Percentiles rank a stretch among this genome's conserved stretches.
Evolutionary conservation across 2,888 invertebrate species (phyloP).

Genomic region (Timandra comae): DNA sequence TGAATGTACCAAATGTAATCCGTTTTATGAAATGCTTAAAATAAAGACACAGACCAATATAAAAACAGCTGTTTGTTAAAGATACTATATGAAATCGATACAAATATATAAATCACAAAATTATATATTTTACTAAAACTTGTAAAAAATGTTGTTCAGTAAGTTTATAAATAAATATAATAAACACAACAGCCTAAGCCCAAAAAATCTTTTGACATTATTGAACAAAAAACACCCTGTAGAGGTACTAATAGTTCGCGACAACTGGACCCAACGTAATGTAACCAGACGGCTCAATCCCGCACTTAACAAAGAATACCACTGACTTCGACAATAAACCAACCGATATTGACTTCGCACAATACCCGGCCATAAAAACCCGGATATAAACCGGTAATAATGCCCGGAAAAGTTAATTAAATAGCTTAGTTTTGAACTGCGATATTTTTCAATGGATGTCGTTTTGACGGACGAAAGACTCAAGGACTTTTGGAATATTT

Average conservation of each 20-base stretch:
- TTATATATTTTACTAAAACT: no score
- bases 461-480: constrained; percentile 27
- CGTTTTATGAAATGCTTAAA: no score
- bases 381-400: constrained; percentile 55
- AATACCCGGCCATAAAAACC: constrained; percentile 56
- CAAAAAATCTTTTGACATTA: no score
- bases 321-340: constrained; percentile 52
- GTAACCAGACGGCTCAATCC: constrained; percentile 11
- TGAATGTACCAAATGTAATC: no score
- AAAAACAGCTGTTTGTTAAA: no score
- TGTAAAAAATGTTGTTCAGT: no score
- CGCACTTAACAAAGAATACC: constrained; percentile 44
- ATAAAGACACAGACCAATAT: no score
- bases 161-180: no score
- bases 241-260: constrained; percentile 14
- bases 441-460: constrained; percentile 53
- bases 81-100: no score
- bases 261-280: constrained; percentile 19
- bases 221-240: neutral
- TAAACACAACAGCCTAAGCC: no score
- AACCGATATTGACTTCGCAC: constrained; percentile 62
- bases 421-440: constrained; percentile 44
- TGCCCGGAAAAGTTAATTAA: constrained; percentile 62
- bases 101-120: no score
- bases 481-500: constrained; percentile 2